These are phyloP conservation scores for Myioborus melanocephalus DNA, from an alignment of 2,797 vertebrate species.

Conservation along the genomic window DNA sequence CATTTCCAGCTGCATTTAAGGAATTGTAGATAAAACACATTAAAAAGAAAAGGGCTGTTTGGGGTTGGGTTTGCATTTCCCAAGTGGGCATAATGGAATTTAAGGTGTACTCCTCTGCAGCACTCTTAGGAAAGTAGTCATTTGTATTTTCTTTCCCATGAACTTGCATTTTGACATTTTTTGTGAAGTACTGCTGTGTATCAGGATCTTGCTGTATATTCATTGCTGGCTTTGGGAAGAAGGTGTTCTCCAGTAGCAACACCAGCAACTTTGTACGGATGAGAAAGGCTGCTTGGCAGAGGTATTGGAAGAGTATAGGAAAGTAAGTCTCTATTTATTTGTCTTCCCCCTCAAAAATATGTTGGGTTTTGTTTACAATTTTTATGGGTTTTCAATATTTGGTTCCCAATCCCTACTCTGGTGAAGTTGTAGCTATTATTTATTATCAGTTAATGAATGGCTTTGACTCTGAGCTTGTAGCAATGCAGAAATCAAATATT, in stretches of 20 bases:
- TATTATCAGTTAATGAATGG: not conserved
- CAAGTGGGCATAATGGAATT: not conserved
- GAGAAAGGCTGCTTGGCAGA: not conserved
- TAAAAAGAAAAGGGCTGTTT: not conserved
- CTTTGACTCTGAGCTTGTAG: not conserved
- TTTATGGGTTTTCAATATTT: not conserved
- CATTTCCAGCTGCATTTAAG: constrained; percentile 10
- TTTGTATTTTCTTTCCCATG: not conserved
- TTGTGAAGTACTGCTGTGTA: not conserved
- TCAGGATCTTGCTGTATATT: not conserved
- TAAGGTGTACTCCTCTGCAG: not conserved
- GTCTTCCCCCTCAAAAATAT: not conserved
- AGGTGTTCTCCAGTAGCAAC: not conserved
- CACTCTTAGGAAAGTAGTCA: not conserved
- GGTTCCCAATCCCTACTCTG: not conserved
- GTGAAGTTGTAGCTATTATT: not conserved
- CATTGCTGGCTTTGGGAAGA: not conserved
- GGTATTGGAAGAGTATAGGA: not conserved
- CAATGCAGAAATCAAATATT: not conserved
- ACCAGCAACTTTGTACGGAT: not conserved
- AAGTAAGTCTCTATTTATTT: not conserved
- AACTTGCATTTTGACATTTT: not conserved
- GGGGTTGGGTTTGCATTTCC: not conserved
- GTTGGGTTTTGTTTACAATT: not conserved
- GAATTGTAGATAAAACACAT: not conserved